phyloP scores from a whole-genome alignment of 2,797 vertebrate genomes.

The Muscicapa striata region DNA sequence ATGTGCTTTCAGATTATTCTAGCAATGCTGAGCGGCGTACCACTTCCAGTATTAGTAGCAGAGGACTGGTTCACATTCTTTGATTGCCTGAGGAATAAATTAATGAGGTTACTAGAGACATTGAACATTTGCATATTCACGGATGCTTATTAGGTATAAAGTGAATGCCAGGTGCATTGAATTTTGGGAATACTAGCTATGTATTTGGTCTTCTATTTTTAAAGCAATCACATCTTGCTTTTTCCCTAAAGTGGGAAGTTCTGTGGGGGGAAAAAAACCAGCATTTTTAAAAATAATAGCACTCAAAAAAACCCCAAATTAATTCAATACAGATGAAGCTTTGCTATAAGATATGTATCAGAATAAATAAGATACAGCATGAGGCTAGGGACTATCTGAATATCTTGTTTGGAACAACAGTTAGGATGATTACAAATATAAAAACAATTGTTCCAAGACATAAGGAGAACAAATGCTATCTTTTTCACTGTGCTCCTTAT shows the following conservation, averaged over 20 bases:
- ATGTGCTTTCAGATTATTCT: conserved; percentile 64
- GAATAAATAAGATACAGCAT: conserved; percentile 51
- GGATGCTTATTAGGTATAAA: conserved; percentile 81
- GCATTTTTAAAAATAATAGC: conserved; percentile 25
- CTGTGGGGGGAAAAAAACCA: conserved; percentile 45
- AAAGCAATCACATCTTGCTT: conserved; percentile 55
- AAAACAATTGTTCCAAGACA: conserved; percentile 39
- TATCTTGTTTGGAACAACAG: conserved; percentile 46
- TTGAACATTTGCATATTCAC: conserved; percentile 82
- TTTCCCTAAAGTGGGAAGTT: conserved; percentile 60
- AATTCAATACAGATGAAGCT: conserved; percentile 45
- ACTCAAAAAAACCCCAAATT: not conserved
- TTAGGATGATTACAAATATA: conserved; percentile 51
- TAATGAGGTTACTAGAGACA: conserved; percentile 82
- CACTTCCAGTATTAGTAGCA: conserved; percentile 69
- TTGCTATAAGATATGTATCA: conserved; percentile 24
- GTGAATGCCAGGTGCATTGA: conserved; percentile 80
- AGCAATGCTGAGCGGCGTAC: conserved; percentile 44
- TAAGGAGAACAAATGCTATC: conserved; percentile 36
- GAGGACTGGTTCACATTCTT: conserved; percentile 76
- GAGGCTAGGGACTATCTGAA: conserved; percentile 29
- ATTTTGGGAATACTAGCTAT: conserved; percentile 75
- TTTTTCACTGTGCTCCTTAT: conserved; percentile 41
- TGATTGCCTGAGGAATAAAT: conserved; percentile 84
- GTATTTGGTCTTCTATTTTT: conserved; percentile 57